Conservation (phyloP, 2,888 invertebrate genomes). For the Lycia hirtaria region DNA sequence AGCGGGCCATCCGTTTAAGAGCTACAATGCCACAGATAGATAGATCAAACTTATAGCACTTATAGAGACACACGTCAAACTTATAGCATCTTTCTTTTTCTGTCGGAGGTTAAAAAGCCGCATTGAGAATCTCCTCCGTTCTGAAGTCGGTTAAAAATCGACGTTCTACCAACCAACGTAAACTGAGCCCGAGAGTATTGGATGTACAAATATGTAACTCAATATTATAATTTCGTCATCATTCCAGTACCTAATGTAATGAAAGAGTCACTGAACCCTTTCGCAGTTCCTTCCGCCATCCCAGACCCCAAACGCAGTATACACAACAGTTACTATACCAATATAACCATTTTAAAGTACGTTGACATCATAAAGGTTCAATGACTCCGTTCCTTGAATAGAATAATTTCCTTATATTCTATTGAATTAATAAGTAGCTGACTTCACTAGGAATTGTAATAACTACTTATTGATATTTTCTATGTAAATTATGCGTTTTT, state of each 20-base stretch:
- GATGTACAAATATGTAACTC: too few relatives aligned
- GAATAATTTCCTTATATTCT: constrained; percentile 12
- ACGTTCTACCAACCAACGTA: too few relatives aligned
- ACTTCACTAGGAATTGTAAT: not conserved
- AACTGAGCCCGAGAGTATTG: too few relatives aligned
- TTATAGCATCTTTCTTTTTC: too few relatives aligned
- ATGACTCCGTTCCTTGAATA: constrained; percentile 41
- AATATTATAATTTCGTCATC: too few relatives aligned
- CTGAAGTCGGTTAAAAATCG: too few relatives aligned
- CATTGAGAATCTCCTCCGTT: too few relatives aligned
- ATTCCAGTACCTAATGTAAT: not conserved
- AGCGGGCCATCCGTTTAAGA: too few relatives aligned
- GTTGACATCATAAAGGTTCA: constrained; percentile 52
- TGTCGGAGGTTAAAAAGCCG: too few relatives aligned
- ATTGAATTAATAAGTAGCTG: constrained; percentile 6
- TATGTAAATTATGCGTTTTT: not conserved
- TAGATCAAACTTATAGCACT: too few relatives aligned
- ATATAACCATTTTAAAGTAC: constrained; percentile 52
- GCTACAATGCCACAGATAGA: too few relatives aligned
- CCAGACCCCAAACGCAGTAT: constrained; percentile 33
- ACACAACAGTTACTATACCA: not conserved
- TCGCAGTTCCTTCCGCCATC: constrained; percentile 36
- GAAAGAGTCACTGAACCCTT: constrained; percentile 28
- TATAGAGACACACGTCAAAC: too few relatives aligned
- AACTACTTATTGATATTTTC: not conserved